phyloP scores from a whole-genome alignment of 2,888 invertebrate species.

The Physocephala rufipes region DNA sequence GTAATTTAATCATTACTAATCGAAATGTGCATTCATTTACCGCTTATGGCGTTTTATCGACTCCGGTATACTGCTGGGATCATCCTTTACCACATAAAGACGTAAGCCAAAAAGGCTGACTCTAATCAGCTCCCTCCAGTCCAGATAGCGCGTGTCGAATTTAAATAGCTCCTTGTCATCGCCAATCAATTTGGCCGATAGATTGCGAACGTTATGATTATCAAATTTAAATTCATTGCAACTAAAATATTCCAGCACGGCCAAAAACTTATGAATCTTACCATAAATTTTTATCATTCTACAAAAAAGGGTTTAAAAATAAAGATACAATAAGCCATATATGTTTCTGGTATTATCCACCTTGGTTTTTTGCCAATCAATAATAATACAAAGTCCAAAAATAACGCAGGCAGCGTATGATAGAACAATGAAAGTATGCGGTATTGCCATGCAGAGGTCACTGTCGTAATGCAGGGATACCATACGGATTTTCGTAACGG shows the following conservation, averaged over 20 bases:
- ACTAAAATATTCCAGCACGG: constrained; percentile 82
- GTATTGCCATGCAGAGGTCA: constrained; percentile 67
- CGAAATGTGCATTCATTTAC: constrained; percentile 62
- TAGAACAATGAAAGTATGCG: constrained; percentile 70
- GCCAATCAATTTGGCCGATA: constrained; percentile 65
- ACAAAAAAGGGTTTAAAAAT: constrained; percentile 24
- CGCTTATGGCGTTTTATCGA: constrained; percentile 73
- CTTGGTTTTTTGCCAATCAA: constrained; percentile 62
- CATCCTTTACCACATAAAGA: constrained; percentile 82
- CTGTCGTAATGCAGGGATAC: constrained; percentile 71
- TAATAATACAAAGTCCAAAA: constrained; percentile 68
- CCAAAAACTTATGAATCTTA: constrained; percentile 83
- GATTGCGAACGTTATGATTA: constrained; percentile 70
- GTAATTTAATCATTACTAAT: neutral
- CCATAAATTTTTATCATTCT: constrained; percentile 84
- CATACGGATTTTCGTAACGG: constrained; percentile 77
- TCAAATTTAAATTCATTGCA: constrained; percentile 78
- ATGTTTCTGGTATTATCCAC: constrained; percentile 53
- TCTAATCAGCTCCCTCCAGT: constrained; percentile 71
- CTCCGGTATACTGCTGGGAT: constrained; percentile 74
- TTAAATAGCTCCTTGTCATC: constrained; percentile 72
- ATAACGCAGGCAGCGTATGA: constrained; percentile 74
- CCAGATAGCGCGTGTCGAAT: constrained; percentile 77
- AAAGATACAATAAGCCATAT: neutral
- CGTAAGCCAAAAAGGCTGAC: constrained; percentile 79